Percentiles rank a stretch among this genome's conserved stretches.
phyloP scores from a whole-genome alignment of 2,888 invertebrate species.

The Harpalus rubripes region DNA sequence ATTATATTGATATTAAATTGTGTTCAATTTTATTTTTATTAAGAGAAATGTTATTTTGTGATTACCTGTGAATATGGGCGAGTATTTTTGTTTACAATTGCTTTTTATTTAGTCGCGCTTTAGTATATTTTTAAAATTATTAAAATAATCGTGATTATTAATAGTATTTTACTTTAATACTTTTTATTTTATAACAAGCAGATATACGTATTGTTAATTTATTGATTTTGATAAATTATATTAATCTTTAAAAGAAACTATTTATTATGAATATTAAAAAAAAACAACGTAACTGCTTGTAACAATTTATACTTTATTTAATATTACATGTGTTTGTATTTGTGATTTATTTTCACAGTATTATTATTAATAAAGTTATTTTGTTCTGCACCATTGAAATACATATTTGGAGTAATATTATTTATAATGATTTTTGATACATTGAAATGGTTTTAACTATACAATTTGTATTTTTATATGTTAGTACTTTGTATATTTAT shows the following conservation, averaged over 20 bases:
- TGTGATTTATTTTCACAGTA: constrained; percentile 47
- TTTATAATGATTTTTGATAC: constrained; percentile 46
- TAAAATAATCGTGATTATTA: not conserved
- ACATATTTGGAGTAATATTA: constrained; percentile 36
- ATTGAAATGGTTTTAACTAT: constrained; percentile 17
- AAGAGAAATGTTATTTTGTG: not conserved
- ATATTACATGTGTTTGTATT: constrained; percentile 39
- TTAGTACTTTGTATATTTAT: constrained; percentile 2
- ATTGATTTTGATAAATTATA: not conserved
- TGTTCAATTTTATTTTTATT: constrained; percentile 9
- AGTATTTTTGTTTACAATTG: not conserved
- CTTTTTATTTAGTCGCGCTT: constrained; percentile 4
- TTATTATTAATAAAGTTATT: constrained; percentile 34
- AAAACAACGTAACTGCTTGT: constrained; percentile 18
- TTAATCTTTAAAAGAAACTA: not conserved
- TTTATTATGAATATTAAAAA: not conserved
- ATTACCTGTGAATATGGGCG: not conserved
- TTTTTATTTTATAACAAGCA: constrained; percentile 6
- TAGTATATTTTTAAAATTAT: constrained; percentile 7
- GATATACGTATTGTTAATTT: not conserved
- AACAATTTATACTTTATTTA: constrained; percentile 21
- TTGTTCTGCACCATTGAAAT: constrained; percentile 39
- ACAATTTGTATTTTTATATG: constrained; percentile 32
- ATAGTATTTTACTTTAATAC: not conserved
- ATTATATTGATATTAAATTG: constrained; percentile 1